phyloP scores from a whole-genome alignment of 2,797 vertebrate genomes.

The Cyclura pinguis region DNA sequence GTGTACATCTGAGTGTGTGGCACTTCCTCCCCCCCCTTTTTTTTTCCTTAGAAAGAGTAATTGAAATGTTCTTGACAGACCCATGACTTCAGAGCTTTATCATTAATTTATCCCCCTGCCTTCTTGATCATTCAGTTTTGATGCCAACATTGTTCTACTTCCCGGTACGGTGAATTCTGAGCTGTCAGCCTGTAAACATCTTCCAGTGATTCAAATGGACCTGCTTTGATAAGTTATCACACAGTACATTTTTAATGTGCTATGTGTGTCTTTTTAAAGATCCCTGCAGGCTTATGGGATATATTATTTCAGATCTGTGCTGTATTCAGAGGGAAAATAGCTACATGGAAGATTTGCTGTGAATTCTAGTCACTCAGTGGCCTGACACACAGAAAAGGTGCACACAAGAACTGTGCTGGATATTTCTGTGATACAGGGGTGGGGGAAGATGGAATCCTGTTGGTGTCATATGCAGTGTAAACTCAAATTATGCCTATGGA shows the following conservation, averaged over 20 bases:
- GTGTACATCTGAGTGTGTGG: not conserved
- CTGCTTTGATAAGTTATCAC: slow-evolving; percentile 29
- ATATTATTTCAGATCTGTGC: not conserved
- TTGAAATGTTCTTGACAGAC: slow-evolving; percentile 27
- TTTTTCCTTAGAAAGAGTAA: slow-evolving; percentile 4
- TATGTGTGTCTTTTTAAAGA: not conserved
- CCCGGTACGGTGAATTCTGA: slow-evolving; percentile 2
- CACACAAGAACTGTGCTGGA: not conserved
- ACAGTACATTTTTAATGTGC: slow-evolving; percentile 20
- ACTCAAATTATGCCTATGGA: too few relatives aligned
- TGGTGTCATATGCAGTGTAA: too few relatives aligned
- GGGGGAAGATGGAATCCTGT: not conserved
- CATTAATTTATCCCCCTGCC: slow-evolving; percentile 26
- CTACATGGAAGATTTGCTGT: not conserved
- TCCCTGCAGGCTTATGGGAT: not conserved
- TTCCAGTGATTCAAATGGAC: slow-evolving; percentile 8
- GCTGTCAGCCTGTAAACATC: slow-evolving; percentile 24
- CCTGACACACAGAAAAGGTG: not conserved
- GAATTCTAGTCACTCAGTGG: not conserved
- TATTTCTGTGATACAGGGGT: not conserved
- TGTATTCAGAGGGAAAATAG: not conserved
- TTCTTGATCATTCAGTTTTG: slow-evolving; percentile 29
- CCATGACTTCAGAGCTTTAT: slow-evolving; percentile 16
- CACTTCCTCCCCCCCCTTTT: not conserved
- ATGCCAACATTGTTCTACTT: slow-evolving; percentile 12